These are phyloP conservation scores for Drosophila orosa DNA, from an alignment of 1,140 invertebrate species.

Conservation along the genomic window DNA sequence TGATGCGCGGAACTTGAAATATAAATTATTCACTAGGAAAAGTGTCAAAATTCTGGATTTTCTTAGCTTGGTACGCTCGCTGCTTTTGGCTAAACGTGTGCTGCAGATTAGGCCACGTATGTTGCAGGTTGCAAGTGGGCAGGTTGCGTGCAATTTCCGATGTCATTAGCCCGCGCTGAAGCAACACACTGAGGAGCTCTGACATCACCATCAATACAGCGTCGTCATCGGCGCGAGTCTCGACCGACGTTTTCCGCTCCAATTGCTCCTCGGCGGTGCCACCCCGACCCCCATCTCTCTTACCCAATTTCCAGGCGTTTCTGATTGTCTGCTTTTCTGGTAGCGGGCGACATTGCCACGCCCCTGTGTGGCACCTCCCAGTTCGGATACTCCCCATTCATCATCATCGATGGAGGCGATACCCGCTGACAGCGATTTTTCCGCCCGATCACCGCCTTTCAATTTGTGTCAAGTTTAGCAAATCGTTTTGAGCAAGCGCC, in stretches of 20 bases:
- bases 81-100: background rate
- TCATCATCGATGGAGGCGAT: conserved; percentile 22
- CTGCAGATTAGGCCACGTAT: background rate
- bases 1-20: background rate
- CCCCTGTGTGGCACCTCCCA: conserved; percentile 6
- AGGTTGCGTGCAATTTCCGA: conserved; percentile 62
- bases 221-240: conserved; percentile 8
- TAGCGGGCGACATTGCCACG: conserved; percentile 40
- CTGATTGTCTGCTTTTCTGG: background rate
- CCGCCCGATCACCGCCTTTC: conserved; percentile 32
- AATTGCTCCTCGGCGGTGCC: conserved; percentile 38
- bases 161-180: conserved; percentile 58
- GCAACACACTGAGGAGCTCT: conserved; percentile 31
- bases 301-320: conserved; percentile 15
- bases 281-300: conserved; percentile 13
- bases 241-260: conserved; percentile 62
- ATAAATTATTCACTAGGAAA: background rate
- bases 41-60: background rate
- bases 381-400: background rate
- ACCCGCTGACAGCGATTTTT: conserved; percentile 40
- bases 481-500: background rate
- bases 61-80: background rate
- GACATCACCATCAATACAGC: conserved; percentile 44
- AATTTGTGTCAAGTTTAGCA: conserved; percentile 7
- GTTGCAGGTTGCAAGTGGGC: conserved; percentile 9